Base-by-base conservation (phyloP, 2,888 invertebrate genomes). In the Matsumyia berberina region DNA sequence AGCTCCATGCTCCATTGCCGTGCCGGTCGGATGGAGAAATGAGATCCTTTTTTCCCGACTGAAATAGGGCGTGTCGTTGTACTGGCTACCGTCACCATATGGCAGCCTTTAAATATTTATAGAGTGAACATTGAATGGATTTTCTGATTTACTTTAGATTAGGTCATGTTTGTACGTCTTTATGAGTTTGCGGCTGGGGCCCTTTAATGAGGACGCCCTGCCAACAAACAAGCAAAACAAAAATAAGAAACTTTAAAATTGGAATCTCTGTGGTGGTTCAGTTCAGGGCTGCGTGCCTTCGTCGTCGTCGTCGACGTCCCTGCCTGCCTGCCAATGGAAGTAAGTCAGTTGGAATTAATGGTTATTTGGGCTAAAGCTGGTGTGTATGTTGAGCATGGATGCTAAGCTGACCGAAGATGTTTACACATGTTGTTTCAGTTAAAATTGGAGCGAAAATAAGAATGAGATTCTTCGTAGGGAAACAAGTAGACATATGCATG, bases 91-190 rank as follows among this genome's bases (percentile, higher is more conserved):
- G 66, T 69, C 62, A 70, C 69, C 85, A 80, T 85, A 85, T 85
- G 85, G 79, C 57, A 44, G 69, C 51, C 85, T 76, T 85, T 85
- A 85, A 85, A 85, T 85, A 80, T 85, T 85, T 79, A 85, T 80
- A 85, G 70, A 80, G 73, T 46, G 74, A 76, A 46, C 79, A 76
- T 74, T 80, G 74, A 80, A 80, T 80, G 85, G 79, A 80, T 85
- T 85, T 81, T 76, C 12, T 79, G 85, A 85, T 80, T 85, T 85
- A 76, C 85, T 85, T 85, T 80, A 85, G 85, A 85, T 85, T 80
- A 85, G 85, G 85, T 85, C 85, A 85, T 85, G 85, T 79, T 85
- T 85, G 39, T 74, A 76, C 62, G 76, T 70, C 80, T 80, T 80
- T 80, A 80, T 67, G 66, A 9, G 74, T 2, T 35, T 42, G 31